These are phyloP conservation scores for Brachionus rubens DNA, from an alignment of 1,140 invertebrate species.

Conservation along the genomic window DNA sequence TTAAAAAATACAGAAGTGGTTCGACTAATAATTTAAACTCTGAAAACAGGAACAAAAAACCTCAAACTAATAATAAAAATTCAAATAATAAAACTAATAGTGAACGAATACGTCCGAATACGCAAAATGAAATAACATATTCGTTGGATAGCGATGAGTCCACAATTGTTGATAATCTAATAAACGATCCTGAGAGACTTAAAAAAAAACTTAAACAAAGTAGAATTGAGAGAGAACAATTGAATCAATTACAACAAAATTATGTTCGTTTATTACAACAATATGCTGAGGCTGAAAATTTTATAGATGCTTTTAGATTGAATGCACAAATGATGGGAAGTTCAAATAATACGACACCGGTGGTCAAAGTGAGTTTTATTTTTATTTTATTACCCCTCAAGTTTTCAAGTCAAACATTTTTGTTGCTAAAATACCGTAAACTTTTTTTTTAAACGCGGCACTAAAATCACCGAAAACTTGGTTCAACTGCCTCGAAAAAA, in stretches of 20 bases:
- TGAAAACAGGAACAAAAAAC: neutral
- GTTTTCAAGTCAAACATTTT: too few relatives aligned
- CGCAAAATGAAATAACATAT: slow-evolving; percentile 44
- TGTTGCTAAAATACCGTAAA: too few relatives aligned
- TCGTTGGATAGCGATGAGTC: slow-evolving; percentile 36
- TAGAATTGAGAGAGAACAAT: slow-evolving; percentile 17
- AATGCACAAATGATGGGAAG: neutral
- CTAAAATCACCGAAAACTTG: too few relatives aligned
- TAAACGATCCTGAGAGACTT: slow-evolving; percentile 6
- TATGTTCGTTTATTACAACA: slow-evolving; percentile 34
- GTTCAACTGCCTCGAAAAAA: too few relatives aligned
- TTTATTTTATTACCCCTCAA: too few relatives aligned
- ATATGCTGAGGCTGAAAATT: slow-evolving; percentile 46
- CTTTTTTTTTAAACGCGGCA: too few relatives aligned
- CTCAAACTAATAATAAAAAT: neutral
- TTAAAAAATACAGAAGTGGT: slow-evolving; percentile 29
- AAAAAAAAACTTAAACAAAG: slow-evolving; percentile 42
- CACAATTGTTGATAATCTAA: slow-evolving; percentile 20
- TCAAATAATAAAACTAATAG: neutral
- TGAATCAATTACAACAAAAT: slow-evolving; percentile 40
- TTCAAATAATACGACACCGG: slow-evolving; percentile 10
- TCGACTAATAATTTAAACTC: slow-evolving; percentile 21
- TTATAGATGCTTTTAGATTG: slow-evolving; percentile 41
- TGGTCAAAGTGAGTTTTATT: neutral
- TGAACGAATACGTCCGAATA: slow-evolving; percentile 27